Evolutionary conservation across 2,113 vertebrate species (phyloP).

Genomic region (Phocoena sinus): DNA sequence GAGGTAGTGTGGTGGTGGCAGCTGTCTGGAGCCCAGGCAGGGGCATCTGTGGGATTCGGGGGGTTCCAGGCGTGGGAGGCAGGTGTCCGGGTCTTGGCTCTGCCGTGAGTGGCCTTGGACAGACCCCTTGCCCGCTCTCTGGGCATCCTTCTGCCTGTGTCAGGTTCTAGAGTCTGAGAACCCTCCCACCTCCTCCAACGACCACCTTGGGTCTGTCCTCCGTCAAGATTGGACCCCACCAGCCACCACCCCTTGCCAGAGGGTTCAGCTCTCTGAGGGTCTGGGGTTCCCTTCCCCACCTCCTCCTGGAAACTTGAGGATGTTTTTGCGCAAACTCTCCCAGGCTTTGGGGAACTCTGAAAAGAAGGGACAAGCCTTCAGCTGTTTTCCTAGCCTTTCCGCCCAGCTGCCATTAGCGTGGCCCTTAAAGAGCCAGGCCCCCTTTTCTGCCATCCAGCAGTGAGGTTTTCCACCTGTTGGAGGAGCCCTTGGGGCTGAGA

Average conservation of each 20-base stretch:
- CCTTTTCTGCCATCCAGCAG: background rate
- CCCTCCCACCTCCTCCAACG: background rate
- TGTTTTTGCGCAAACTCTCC: background rate
- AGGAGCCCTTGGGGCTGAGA: background rate
- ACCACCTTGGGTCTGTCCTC: background rate
- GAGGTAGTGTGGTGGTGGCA: background rate
- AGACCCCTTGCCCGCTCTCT: background rate
- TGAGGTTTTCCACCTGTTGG: background rate
- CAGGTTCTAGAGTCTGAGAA: background rate
- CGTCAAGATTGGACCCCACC: background rate
- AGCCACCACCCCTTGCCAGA: background rate
- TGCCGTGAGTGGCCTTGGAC: background rate
- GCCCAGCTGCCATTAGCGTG: constrained; percentile 38
- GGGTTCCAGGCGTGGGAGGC: background rate
- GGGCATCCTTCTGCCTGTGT: constrained; percentile 12
- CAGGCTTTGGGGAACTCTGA: background rate
- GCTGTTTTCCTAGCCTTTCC: background rate
- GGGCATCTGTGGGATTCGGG: background rate
- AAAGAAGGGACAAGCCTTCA: background rate
- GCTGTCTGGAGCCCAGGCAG: background rate
- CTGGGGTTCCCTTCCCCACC: background rate
- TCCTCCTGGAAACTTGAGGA: background rate
- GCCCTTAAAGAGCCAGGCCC: constrained; percentile 22
- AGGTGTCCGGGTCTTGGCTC: background rate
- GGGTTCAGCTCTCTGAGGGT: background rate